Base-by-base conservation (phyloP, 2,797 vertebrate genomes). In the Poeciliopsis infans region DNA sequence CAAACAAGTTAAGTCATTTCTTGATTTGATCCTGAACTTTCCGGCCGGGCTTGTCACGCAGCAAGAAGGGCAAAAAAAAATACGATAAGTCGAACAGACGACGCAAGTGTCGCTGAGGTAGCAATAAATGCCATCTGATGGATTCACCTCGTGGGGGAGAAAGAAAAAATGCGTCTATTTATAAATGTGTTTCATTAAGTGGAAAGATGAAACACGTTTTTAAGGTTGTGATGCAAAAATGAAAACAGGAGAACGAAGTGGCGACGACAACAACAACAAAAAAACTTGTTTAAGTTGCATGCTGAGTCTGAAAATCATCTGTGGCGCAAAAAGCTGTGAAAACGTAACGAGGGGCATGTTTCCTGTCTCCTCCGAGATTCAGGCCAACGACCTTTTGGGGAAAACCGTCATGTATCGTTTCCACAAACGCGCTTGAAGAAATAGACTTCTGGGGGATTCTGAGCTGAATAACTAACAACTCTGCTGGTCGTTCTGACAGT, bases 71-170 rank as follows among this genome's bases (percentile, higher is more conserved):
- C 2, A 39, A 41, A 5, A 36, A 39, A 39, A 39, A 72, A 76
- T 15, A 43, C 11, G 15, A 73, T 46, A 20, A 53, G 47, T 46
- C 64, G 6, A 46, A 66, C 25, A 75, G 45, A 74, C 74, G 75
- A 75, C 82, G 0, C 46, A 77, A 81, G 45, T 72, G 49, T 76
- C 84, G 72, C 84, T 88, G 85, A 85, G 64, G 79, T 59, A 51
- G 77, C 76, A 80, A 84, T 78, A 76, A 87, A 86, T 82, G 10
- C 69, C 1, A 75, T 70, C 84, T 79, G 72, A 85, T 83, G 7
- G 85, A 83, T 85, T 46, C 49, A 69, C 11, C 47, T 89, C 76
- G 72, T 68, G 43, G 39, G 61, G 53, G 33, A 76, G 10, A 36
- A 77, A 71, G n/a, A 80, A 43, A 43, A 7, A 39, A 76, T 46